Evolutionary conservation across 2,113 vertebrate species (phyloP).

Genomic region (Dendrocopos noguchii): DNA sequence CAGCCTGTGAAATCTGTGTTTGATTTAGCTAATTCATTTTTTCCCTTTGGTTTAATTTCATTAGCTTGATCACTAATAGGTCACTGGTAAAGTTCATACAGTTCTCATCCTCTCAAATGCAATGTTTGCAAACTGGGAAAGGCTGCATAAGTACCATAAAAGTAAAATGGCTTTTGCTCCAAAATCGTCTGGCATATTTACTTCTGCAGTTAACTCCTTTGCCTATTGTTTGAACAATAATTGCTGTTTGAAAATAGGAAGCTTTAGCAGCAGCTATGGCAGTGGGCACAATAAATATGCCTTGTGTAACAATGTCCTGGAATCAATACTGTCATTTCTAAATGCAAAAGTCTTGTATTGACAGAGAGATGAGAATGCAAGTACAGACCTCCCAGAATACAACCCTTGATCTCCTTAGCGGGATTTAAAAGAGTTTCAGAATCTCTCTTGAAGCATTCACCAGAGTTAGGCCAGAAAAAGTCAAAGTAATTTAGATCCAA

Average conservation of each 20-base stretch:
- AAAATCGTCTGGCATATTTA: neutral
- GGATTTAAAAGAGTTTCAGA: slow-evolving; percentile 43
- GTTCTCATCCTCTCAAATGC: neutral
- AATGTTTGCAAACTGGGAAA: neutral
- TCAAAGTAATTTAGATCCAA: slow-evolving; percentile 85
- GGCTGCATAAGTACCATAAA: neutral
- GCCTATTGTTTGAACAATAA: neutral
- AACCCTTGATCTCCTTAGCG: neutral
- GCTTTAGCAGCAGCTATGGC: neutral
- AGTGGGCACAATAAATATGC: neutral
- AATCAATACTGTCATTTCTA: slow-evolving; percentile 16
- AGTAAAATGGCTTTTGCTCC: neutral
- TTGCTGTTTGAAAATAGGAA: neutral
- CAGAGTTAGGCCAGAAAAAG: slow-evolving; percentile 76
- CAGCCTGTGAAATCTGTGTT: neutral
- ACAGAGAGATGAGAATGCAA: neutral
- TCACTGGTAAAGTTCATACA: neutral
- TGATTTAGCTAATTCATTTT: neutral
- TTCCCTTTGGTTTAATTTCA: neutral
- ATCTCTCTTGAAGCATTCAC: slow-evolving; percentile 46
- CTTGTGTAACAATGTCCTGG: neutral
- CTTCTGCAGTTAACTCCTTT: neutral
- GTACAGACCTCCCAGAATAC: neutral
- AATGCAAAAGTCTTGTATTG: neutral
- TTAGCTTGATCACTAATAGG: neutral